Evolutionary conservation across 2,888 invertebrate species (phyloP).

Genomic region (Pycnomerus fuliginosus): DNA sequence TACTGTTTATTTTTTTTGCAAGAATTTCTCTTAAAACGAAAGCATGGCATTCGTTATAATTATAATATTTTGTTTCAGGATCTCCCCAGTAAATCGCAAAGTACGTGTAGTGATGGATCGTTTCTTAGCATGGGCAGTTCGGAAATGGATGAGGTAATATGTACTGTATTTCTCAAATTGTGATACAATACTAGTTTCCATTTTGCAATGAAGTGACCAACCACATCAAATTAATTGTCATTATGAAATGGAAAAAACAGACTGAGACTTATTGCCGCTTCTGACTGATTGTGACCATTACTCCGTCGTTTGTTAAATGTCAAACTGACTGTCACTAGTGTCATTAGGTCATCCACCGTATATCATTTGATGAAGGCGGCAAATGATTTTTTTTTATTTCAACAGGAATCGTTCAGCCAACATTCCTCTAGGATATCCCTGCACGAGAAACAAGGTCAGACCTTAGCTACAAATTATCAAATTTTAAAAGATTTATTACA

Average conservation of each 20-base stretch:
- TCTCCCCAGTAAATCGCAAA: constrained; percentile 53
- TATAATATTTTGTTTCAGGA: constrained; percentile 46
- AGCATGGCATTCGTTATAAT: background rate
- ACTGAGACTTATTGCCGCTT: too few relatives aligned
- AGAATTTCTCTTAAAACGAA: background rate
- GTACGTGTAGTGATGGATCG: constrained; percentile 72
- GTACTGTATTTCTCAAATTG: background rate
- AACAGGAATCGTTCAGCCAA: constrained; percentile 52
- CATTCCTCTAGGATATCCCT: constrained; percentile 52
- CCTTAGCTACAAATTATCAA: too few relatives aligned
- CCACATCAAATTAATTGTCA: too few relatives aligned
- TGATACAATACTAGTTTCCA: constrained; percentile 7
- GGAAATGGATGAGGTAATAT: constrained; percentile 66
- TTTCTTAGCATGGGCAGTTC: constrained; percentile 79
- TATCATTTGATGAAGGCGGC: too few relatives aligned
- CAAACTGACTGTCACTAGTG: too few relatives aligned
- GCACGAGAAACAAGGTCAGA: constrained; percentile 50
- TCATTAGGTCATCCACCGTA: too few relatives aligned
- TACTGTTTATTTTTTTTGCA: background rate
- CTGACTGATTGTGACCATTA: too few relatives aligned
- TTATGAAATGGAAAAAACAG: too few relatives aligned
- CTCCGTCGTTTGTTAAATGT: too few relatives aligned
- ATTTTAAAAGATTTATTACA: constrained; percentile 25
- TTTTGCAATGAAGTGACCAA: too few relatives aligned
- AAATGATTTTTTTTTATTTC: constrained; percentile 6